Percentiles rank a stretch among this genome's conserved stretches.
phyloP scores from a whole-genome alignment of 2,888 invertebrate genomes.

The Buathra laborator region DNA sequence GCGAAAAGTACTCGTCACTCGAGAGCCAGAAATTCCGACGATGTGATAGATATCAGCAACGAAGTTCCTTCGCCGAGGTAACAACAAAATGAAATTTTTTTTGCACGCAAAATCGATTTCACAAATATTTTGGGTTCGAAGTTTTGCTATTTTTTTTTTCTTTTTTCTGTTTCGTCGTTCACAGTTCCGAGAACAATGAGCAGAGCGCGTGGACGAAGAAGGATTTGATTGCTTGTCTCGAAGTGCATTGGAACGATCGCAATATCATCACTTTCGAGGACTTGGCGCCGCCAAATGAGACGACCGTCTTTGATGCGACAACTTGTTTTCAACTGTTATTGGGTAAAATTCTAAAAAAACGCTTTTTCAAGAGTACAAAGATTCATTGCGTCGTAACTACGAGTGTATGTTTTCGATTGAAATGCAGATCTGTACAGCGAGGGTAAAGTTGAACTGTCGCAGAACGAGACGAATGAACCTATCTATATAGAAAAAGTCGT shows the following conservation, averaged over 20 bases:
- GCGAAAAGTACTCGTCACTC: not conserved
- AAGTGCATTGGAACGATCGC: slow-evolving; percentile 21
- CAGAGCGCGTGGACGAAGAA: slow-evolving; percentile 21
- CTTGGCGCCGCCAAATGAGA: slow-evolving; percentile 96
- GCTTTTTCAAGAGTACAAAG: not conserved
- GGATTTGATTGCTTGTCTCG: slow-evolving; percentile 19
- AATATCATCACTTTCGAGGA: slow-evolving; percentile 93
- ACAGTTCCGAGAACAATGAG: not conserved
- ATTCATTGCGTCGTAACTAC: not conserved
- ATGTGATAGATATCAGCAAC: not conserved
- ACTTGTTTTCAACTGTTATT: slow-evolving; percentile 83
- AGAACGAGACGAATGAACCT: slow-evolving; percentile 3
- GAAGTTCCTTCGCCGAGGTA: slow-evolving; percentile 16
- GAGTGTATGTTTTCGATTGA: not conserved
- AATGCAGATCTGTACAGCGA: slow-evolving; percentile 36
- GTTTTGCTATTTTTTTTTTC: not conserved
- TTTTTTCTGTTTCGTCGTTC: not conserved
- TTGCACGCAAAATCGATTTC: not conserved
- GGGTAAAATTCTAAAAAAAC: not conserved
- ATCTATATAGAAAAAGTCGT: slow-evolving; percentile 40
- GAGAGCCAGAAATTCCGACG: not conserved
- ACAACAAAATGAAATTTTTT: not conserved
- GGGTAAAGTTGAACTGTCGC: slow-evolving; percentile 7
- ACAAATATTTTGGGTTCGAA: not conserved
- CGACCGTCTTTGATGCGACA: slow-evolving; percentile 91